Percentiles rank a stretch among this genome's conserved stretches.
These are phyloP conservation scores for Nematolebias whitei DNA, from an alignment of 2,113 vertebrate species.

Conservation along the genomic window DNA sequence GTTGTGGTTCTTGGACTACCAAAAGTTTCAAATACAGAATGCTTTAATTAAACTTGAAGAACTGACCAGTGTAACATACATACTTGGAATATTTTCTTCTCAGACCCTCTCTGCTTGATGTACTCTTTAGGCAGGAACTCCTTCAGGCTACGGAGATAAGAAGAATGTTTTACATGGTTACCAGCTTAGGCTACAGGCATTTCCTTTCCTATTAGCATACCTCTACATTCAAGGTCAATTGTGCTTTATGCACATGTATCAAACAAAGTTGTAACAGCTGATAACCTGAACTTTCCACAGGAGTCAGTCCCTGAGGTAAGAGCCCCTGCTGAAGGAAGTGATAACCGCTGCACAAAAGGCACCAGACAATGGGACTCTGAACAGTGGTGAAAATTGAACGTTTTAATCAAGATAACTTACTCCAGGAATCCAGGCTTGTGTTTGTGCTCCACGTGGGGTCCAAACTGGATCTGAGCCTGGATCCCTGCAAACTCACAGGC, in stretches of 20 bases:
- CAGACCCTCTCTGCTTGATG: constrained; percentile 83
- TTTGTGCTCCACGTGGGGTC: constrained; percentile 97
- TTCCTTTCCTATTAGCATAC: constrained; percentile 66
- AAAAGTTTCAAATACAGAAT: constrained; percentile 9
- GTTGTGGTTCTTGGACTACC: background rate
- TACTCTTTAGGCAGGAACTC: constrained; percentile 86
- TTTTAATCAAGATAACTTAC: constrained; percentile 79
- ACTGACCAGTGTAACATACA: constrained; percentile 31
- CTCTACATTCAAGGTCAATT: constrained; percentile 68
- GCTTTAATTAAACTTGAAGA: constrained; percentile 19
- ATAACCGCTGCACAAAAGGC: constrained; percentile 39
- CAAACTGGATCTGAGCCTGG: constrained; percentile 99
- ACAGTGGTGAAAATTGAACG: constrained; percentile 19
- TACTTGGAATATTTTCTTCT: constrained; percentile 86
- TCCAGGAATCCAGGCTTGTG: constrained; percentile 98
- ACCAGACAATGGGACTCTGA: background rate
- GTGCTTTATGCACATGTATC: constrained; percentile 55
- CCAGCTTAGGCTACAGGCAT: constrained; percentile 47
- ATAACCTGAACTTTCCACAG: constrained; percentile 57
- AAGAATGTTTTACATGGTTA: constrained; percentile 64
- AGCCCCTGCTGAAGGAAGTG: too few species aligned
- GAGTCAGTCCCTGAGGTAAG: constrained; percentile 59
- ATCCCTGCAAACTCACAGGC: constrained; percentile 97
- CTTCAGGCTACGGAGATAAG: constrained; percentile 78
- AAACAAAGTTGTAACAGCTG: constrained; percentile 68